Percentiles rank a stretch among this genome's conserved stretches.
These are phyloP conservation scores for Polypterus senegalus DNA, from an alignment of 2,113 vertebrate species.

Conservation along the genomic window DNA sequence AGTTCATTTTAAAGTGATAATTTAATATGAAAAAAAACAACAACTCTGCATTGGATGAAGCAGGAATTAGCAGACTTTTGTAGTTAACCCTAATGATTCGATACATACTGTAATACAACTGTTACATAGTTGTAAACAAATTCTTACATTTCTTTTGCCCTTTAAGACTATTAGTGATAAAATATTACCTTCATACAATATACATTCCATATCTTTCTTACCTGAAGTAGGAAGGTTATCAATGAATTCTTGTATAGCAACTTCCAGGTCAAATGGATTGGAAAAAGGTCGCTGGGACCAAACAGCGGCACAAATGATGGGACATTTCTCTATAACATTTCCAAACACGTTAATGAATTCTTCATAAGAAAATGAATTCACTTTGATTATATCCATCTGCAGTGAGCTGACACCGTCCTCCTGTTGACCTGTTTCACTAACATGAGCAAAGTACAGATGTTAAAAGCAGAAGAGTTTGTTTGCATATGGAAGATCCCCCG, in stretches of 20 bases:
- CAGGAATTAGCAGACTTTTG: too few relatives aligned
- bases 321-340: conserved; percentile 63
- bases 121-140: too few relatives aligned
- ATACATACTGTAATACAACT: too few relatives aligned
- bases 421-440: background rate
- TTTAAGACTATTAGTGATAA: too few relatives aligned
- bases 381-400: conserved; percentile 44
- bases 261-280: conserved; percentile 36
- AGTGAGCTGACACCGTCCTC: background rate
- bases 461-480: background rate
- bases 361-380: conserved; percentile 56
- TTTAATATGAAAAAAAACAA: too few relatives aligned
- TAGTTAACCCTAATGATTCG: too few relatives aligned
- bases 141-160: too few relatives aligned
- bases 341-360: conserved; percentile 61
- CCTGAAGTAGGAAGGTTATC: conserved; percentile 54
- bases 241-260: conserved; percentile 47
- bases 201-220: conserved; percentile 21
- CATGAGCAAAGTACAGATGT: background rate
- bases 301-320: conserved; percentile 52
- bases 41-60: too few relatives aligned
- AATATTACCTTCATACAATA: too few relatives aligned
- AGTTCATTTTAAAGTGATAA: too few relatives aligned
- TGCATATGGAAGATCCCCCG: background rate
- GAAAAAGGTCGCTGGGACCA: conserved; percentile 57